These are phyloP conservation scores for Nomada goodeniana DNA, from an alignment of 2,888 invertebrate genomes.

Conservation along the genomic window DNA sequence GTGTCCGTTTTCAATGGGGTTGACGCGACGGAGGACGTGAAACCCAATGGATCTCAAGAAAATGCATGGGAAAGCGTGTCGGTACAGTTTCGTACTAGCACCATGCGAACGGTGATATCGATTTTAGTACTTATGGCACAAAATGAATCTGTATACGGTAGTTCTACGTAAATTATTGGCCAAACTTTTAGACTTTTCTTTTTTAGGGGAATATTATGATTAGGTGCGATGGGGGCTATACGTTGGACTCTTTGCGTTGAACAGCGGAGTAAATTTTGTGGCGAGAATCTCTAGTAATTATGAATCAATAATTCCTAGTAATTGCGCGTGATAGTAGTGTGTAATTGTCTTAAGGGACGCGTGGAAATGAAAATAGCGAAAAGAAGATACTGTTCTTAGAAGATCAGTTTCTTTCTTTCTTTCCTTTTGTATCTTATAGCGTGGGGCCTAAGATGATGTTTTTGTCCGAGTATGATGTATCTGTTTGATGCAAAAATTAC, in stretches of 20 bases:
- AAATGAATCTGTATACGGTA: conserved; percentile 63
- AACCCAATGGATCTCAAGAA: conserved; percentile 49
- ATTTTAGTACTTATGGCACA: conserved; percentile 63
- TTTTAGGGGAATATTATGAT: conserved; percentile 19
- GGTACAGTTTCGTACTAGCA: conserved; percentile 55
- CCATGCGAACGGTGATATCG: conserved; percentile 56
- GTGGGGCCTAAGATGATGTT: not conserved
- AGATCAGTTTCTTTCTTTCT: not conserved
- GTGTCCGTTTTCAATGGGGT: conserved; percentile 1
- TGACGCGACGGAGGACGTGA: not conserved
- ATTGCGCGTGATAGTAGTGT: conserved; percentile 1
- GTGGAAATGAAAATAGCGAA: not conserved
- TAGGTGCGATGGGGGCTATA: not conserved
- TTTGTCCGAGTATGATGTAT: not conserved
- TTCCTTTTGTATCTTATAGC: not conserved
- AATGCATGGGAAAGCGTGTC: conserved; percentile 23
- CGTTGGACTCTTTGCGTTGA: conserved; percentile 34
- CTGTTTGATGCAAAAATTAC: conserved; percentile 46
- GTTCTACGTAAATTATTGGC: conserved; percentile 45
- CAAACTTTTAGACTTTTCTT: conserved; percentile 21
- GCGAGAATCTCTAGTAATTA: not conserved
- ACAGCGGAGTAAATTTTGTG: conserved; percentile 50
- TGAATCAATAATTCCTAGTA: not conserved
- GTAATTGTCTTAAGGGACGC: not conserved
- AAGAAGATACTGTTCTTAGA: not conserved